Evolutionary conservation across 2,888 invertebrate species (phyloP).

Genomic region (Lycocerus yunnanus): DNA sequence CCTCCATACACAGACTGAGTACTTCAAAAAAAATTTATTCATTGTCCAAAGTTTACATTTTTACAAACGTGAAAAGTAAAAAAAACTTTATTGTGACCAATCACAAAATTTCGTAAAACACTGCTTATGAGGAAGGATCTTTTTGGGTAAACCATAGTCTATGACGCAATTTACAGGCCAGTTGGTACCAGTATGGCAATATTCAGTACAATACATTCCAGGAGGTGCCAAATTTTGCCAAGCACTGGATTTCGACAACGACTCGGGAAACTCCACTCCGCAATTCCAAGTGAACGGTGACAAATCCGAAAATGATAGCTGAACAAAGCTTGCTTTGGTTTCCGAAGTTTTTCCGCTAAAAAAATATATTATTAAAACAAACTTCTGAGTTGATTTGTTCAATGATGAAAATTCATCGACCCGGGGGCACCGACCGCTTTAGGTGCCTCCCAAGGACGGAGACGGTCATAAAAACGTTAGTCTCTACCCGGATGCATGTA

Average conservation of each 20-base stretch:
- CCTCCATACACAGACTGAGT: background rate
- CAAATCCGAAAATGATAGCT: slow-evolving; percentile 46
- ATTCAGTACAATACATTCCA: slow-evolving; percentile 56
- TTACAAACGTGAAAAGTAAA: background rate
- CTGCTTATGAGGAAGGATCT: slow-evolving; percentile 14
- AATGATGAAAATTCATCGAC: too few species aligned
- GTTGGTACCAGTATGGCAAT: slow-evolving; percentile 53
- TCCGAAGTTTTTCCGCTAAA: slow-evolving; percentile 51
- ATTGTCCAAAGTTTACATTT: background rate
- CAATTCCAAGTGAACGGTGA: slow-evolving; percentile 44
- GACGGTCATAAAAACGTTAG: too few species aligned
- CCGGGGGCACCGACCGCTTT: too few species aligned
- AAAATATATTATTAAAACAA: background rate
- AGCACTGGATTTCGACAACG: slow-evolving; percentile 43
- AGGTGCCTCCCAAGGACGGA: too few species aligned
- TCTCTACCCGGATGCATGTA: too few species aligned
- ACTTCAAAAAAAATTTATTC: background rate
- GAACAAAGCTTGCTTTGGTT: slow-evolving; percentile 44
- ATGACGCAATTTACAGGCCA: slow-evolving; percentile 51
- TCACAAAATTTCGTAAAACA: slow-evolving; percentile 22
- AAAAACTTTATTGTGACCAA: slow-evolving; percentile 6
- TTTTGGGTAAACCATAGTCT: slow-evolving; percentile 27
- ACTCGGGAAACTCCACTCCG: slow-evolving; percentile 43
- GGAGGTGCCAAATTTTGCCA: slow-evolving; percentile 52
- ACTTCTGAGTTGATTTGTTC: too few species aligned